Base-by-base conservation (phyloP, 2,888 invertebrate species). In the Epiblema foenella region DNA sequence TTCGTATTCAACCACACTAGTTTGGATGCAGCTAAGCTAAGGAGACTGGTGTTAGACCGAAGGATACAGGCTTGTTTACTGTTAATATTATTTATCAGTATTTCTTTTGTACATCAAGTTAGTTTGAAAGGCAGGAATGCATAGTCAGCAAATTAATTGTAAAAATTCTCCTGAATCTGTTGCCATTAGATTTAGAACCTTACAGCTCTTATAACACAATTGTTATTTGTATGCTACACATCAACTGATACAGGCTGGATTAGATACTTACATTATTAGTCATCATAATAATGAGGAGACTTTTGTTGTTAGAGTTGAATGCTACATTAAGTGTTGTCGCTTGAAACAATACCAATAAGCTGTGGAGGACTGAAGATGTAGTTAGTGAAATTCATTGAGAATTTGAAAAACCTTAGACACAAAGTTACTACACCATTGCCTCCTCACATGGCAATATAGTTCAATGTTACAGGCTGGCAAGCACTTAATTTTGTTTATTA, bases 241-340 rank as follows among this genome's bases (percentile, higher is more conserved):
- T 51, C 12, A 37, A 42, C n/a, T 33, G 49, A 46, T 20, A 20
- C 37, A 52, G 52, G 24, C 20, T 24, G n/a, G 15, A 11, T 29
- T 63, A 63, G 37, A 15, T 49, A 95, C 97, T 96, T 94, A 98
- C 98, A 94, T 99, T 99, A 88, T 99, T 99, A 10, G 99, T 99
- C 97, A 99, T 98, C 98, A 99, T 99, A 76, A 99, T 99, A 18
- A 99, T 99, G 15, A 99, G 95, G 29, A 99, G 94, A 62, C 99
- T 98, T 88, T 99, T 99, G 89, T 99, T 99, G 87, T 98, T 99
- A 0, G 99, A 99, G 90, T 99, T 99, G 79, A 99, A 98, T 12
- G 99, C 99, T 67, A 99, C 99, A 94, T 99, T 99, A 18, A 99
- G 94, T 11, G 99, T 99, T 52, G 99, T 99, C 29, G 99, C 99